Percentiles rank a stretch among this genome's conserved stretches.
Evolutionary conservation across 2,113 vertebrate species (phyloP).

Genomic region (Phasianus colchicus): DNA sequence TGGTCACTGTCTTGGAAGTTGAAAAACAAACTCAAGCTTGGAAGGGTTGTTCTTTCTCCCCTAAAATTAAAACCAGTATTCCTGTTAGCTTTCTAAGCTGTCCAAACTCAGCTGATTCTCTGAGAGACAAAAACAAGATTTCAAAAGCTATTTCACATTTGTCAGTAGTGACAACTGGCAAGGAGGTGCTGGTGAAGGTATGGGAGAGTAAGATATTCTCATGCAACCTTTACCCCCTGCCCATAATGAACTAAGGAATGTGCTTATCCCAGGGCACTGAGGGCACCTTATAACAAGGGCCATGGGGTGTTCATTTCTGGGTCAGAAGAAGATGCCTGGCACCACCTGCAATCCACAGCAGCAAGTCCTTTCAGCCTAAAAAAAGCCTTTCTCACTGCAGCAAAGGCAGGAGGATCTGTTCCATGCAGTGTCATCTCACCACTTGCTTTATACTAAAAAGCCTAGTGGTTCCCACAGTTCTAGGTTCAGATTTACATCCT

Average conservation of each 20-base stretch:
- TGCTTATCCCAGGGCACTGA: background rate
- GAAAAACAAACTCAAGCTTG: slow-evolving; percentile 53
- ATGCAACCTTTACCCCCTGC: background rate
- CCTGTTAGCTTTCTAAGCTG: slow-evolving; percentile 4
- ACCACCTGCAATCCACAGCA: background rate
- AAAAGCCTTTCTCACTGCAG: background rate
- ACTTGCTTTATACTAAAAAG: background rate
- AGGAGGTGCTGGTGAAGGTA: accelerated
- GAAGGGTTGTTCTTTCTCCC: background rate
- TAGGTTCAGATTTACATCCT: background rate
- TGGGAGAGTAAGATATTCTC: background rate
- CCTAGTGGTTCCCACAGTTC: background rate
- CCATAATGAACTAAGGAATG: background rate
- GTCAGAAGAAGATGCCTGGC: background rate
- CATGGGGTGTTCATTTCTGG: background rate
- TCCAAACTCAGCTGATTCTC: slow-evolving; percentile 4
- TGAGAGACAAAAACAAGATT: background rate
- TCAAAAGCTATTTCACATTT: background rate
- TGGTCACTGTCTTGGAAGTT: slow-evolving; percentile 47
- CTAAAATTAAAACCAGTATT: slow-evolving; percentile 66
- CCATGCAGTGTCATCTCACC: background rate
- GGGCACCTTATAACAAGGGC: background rate
- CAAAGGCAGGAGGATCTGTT: background rate
- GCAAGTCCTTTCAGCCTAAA: background rate
- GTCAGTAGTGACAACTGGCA: background rate